These are phyloP conservation scores for Athripsodes cinereus DNA, from an alignment of 2,888 invertebrate genomes.

Conservation along the genomic window DNA sequence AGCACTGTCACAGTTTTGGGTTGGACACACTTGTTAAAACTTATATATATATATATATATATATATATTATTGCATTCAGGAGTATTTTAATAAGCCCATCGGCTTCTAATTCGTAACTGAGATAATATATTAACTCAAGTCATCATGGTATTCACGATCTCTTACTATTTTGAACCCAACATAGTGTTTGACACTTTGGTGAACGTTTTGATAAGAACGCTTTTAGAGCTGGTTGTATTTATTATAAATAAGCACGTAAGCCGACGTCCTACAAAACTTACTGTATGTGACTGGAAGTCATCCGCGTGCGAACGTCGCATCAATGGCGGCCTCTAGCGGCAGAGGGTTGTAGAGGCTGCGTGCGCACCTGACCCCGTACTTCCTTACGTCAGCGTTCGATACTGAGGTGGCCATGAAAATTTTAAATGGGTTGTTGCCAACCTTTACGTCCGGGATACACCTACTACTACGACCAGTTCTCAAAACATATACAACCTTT, in stretches of 20 bases:
- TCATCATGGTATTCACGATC: neutral
- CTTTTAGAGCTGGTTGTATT: neutral
- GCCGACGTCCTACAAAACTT: constrained; percentile 14
- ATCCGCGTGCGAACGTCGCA: constrained; percentile 14
- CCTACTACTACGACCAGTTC: neutral
- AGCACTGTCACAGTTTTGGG: too few species aligned
- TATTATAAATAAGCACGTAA: neutral
- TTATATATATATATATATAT: too few species aligned
- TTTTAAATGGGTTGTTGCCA: constrained; percentile 25
- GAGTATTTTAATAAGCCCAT: neutral
- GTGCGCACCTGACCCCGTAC: constrained; percentile 26
- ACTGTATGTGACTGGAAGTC: constrained; percentile 3
- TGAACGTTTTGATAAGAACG: neutral
- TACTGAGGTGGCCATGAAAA: constrained; percentile 28
- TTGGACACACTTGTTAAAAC: too few species aligned
- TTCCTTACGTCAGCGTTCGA: constrained; percentile 27
- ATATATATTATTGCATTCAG: neutral
- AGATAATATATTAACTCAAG: neutral
- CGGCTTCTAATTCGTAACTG: too few species aligned
- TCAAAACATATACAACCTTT: neutral
- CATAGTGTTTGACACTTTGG: constrained; percentile 7
- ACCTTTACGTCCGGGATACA: constrained; percentile 11
- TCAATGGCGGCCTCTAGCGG: constrained; percentile 23
- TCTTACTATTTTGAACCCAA: neutral
- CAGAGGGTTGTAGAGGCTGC: constrained; percentile 17